Conservation (phyloP, 2,888 invertebrate species). For the Chrysina gloriosa region DNA sequence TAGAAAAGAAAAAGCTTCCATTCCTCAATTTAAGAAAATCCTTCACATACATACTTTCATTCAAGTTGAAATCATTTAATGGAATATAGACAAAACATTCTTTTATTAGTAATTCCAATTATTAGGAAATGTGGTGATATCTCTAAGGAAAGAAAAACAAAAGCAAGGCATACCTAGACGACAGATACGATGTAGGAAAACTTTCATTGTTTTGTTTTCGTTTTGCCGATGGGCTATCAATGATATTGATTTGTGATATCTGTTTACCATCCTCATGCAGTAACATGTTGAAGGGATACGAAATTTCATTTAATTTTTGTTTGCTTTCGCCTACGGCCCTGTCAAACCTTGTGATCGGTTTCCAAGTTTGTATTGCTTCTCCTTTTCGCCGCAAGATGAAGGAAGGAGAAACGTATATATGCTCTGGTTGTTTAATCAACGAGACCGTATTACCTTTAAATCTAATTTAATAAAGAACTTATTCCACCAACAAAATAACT, state of each 20-base stretch:
- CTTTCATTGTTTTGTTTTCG: constrained; percentile 14
- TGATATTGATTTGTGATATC: constrained; percentile 29
- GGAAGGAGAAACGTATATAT: neutral
- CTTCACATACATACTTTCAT: too few species aligned
- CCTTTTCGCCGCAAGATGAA: neutral
- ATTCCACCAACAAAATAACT: neutral
- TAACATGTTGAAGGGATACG: constrained; percentile 14
- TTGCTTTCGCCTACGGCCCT: constrained; percentile 8
- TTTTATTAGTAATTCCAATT: neutral
- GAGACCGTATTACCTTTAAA: neutral
- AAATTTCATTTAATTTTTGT: constrained; percentile 28
- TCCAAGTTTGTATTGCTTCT: neutral
- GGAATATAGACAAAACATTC: too few species aligned
- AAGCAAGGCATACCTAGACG: neutral
- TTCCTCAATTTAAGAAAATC: too few species aligned
- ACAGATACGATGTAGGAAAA: constrained; percentile 10
- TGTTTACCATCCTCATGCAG: constrained; percentile 2
- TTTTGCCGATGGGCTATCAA: constrained; percentile 22
- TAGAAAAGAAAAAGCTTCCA: too few species aligned
- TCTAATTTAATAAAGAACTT: constrained; percentile 9
- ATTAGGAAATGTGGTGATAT: neutral
- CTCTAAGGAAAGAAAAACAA: neutral
- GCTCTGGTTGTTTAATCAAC: constrained; percentile 2
- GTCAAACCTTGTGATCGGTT: constrained; percentile 1
- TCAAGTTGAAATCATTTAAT: too few species aligned